Conservation (phyloP, 2,797 vertebrate species). For the Sebastes trivittatus region DNA sequence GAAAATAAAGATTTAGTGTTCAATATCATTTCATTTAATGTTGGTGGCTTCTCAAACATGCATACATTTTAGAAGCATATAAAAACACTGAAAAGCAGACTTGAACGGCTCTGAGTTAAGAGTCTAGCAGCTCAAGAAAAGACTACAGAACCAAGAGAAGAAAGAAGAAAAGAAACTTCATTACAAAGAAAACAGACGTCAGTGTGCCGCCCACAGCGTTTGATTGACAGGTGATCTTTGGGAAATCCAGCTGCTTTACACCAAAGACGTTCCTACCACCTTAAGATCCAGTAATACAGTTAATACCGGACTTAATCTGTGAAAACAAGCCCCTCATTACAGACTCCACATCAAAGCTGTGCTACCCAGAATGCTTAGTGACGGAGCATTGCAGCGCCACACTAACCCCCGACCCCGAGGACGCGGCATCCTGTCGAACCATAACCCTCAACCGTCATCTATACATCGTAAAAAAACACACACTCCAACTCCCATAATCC, state of each 20-base stretch:
- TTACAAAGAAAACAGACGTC: background rate
- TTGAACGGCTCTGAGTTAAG: background rate
- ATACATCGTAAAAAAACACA: constrained; percentile 26
- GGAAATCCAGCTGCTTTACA: constrained; percentile 44
- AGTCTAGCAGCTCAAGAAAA: background rate
- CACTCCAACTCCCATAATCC: constrained; percentile 33
- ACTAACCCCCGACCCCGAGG: background rate
- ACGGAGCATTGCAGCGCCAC: background rate
- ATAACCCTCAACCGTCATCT: constrained; percentile 27
- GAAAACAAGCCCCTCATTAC: constrained; percentile 51
- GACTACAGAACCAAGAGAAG: background rate
- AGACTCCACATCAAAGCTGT: constrained; percentile 54
- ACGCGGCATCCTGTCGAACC: constrained; percentile 20
- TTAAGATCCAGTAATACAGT: constrained; percentile 31
- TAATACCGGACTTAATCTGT: constrained; percentile 53
- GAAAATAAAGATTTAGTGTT: background rate
- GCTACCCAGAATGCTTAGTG: constrained; percentile 24
- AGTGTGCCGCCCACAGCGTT: background rate
- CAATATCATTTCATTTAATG: background rate
- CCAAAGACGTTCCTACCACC: constrained; percentile 32
- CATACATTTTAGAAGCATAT: background rate
- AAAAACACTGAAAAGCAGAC: background rate
- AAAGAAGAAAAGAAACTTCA: background rate
- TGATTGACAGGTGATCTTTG: constrained; percentile 47
- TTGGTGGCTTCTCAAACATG: background rate